Percentiles rank a stretch among this genome's conserved stretches.
phyloP scores from a whole-genome alignment of 2,797 vertebrate species.

The Muraenolepis orangiensis region DNA sequence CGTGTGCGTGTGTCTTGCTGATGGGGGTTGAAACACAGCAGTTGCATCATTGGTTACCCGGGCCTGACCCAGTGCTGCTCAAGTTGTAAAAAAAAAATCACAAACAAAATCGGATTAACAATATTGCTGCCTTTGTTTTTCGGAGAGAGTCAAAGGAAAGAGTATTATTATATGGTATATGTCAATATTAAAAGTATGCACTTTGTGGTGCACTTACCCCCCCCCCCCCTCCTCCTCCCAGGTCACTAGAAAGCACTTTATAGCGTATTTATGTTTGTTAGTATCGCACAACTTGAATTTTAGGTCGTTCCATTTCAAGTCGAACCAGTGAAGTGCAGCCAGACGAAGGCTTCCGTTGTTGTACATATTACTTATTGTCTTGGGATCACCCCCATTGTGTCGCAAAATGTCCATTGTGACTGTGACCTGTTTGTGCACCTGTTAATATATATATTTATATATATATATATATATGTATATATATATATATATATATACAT shows the following conservation, averaged over 20 bases:
- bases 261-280: slow-evolving; percentile 28
- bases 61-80: slow-evolving; percentile 8
- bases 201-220: not conserved
- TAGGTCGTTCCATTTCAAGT: not conserved
- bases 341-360: not conserved
- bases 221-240: slow-evolving; percentile 28
- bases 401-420: not conserved
- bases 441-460: slow-evolving; percentile 50
- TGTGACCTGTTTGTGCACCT: slow-evolving; percentile 42
- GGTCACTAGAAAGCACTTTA: slow-evolving; percentile 72
- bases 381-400: not conserved
- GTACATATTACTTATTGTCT: too few species aligned
- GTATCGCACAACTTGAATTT: slow-evolving; percentile 59
- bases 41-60: slow-evolving; percentile 28
- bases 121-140: not conserved
- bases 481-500: slow-evolving; percentile 28
- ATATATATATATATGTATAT: not conserved
- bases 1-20: slow-evolving; percentile 27
- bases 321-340: not conserved
- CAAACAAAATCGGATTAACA: not conserved
- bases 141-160: not conserved
- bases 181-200: not conserved
- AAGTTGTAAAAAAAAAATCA: too few species aligned
- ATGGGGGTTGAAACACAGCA: slow-evolving; percentile 24
- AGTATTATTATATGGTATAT: not conserved